These are phyloP conservation scores for Gallinago jamesoni DNA, from an alignment of 2,113 vertebrate genomes.

Conservation along the genomic window DNA sequence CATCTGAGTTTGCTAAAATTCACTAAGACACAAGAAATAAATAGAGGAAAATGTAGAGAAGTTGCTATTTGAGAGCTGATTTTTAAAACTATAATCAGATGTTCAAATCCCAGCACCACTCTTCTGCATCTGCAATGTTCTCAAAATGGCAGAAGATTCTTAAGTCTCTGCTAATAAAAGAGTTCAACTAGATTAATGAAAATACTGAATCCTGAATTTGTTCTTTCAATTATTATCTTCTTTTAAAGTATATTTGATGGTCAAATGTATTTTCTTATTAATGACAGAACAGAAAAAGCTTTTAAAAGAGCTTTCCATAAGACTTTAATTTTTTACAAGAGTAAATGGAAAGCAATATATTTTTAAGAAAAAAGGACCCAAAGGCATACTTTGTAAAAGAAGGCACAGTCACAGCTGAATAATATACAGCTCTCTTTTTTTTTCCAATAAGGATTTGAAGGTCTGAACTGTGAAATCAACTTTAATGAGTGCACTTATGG, in stretches of 20 bases:
- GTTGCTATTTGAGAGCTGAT: not conserved
- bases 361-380: not conserved
- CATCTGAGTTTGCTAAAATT: conserved; percentile 45
- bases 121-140: not conserved
- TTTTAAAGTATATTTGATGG: not conserved
- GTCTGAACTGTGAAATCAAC: conserved; percentile 78
- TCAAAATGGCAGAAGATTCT: not conserved
- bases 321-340: not conserved
- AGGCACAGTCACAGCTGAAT: not conserved
- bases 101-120: not conserved
- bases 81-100: not conserved
- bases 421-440: not conserved
- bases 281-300: not conserved
- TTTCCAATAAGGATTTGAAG: conserved; percentile 68
- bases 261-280: not conserved
- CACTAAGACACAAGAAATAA: not conserved
- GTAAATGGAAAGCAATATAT: not conserved
- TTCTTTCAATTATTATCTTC: not conserved
- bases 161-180: not conserved
- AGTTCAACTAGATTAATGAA: not conserved
- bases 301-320: not conserved
- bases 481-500: conserved; percentile 76
- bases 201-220: not conserved
- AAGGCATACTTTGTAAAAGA: not conserved
- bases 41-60: not conserved